Base-by-base conservation (phyloP, 2,797 vertebrate species). In the Poecilia picta region DNA sequence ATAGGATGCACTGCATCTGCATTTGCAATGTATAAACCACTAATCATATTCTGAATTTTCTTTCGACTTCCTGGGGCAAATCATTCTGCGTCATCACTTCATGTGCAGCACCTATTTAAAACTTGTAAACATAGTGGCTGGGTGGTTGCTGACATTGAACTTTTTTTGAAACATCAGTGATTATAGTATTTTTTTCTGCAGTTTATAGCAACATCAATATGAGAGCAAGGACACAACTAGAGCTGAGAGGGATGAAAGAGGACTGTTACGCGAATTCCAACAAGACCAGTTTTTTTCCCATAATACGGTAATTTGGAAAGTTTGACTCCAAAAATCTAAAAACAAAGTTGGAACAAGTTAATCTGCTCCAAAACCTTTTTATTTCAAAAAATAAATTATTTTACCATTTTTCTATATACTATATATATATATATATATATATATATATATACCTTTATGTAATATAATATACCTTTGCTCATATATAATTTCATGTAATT, bases 1-100 rank as follows among this genome's bases (percentile, higher is more conserved):
- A 74, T 33, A 53, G 31, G 72, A 85, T 87, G 73, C 81, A 77
- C 78, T 81, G 64, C 87, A 88, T 68, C 64, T n/a, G 64, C 10
- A 84, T 89, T 88, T 89, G 82, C 89, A 83, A 88, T 85, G 81
- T 87, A 77, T 81, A 88, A 82, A 89, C 82, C 80, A 90, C 80
- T 91, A 86, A 93, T 87, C 72, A 64, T 81, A 88, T 89, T 84
- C 85, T 39, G 85, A 85, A 85, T 88, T 83, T 72, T 75, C 55
- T 80, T 25, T 72, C 73, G 76, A 83, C 41, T 75, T 89, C 91
- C 89, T 10, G 55, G 39, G 89, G 93, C 86, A 20, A 77, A 84
- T 83, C 74, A 87, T 87, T 81, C 83, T 81, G 78, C 33, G 75
- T 83, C 83, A 82, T 81, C 72, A 74, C 53, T 82, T 75, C 76